Evolutionary conservation across 2,888 invertebrate species (phyloP), one percentile per base, ranked within the genome.

Genomic region (Tetragnatha montana): DNA sequence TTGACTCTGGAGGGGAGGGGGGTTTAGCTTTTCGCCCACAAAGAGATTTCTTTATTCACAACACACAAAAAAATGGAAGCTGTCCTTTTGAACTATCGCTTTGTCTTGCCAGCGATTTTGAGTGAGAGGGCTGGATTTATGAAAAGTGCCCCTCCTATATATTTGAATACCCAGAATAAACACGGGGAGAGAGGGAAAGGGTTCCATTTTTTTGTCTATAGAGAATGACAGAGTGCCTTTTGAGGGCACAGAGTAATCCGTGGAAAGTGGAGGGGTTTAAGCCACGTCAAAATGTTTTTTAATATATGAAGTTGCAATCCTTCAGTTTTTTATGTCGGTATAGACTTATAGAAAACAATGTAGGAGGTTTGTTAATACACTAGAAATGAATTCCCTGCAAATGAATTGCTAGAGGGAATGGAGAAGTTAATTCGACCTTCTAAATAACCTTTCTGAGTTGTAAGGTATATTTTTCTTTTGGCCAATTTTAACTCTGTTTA

Each of bases 1-100:
- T 88, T 88, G 71, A 83, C 60, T 81, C 76, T 73, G 4, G 68
- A 70, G 79, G 60, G 35, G 82, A 75, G 76, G n/a, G 21, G 73
- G 75, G 6, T n/a, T 47, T 8, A 47, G 35, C 75, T 49, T 75
- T 75, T 49, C 35, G 75, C 49, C 35, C 35, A 75, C 75, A 75
- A 22, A 75, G 49, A 47, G n/a, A 22, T 49, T 22, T 75, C 49
- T 75, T 75, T 73, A 8, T 73, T 10, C 21, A 19, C n/a, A 22
- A 73, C 17, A 73, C 17, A 71, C 19, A 73, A 73, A 73, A 73
- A 10, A 22, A 10, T 19, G 21, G 49, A 47, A 75, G 73, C 73
- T 21, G n/a, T 75, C 49, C 47, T 47, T 73, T 60, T 60, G 60
- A 60, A 60, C 60, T 60, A 60, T 60, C 60, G 17, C 60, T 60